Base-by-base conservation (phyloP, 2,113 vertebrate genomes). In the Phrynosoma blainvillii region DNA sequence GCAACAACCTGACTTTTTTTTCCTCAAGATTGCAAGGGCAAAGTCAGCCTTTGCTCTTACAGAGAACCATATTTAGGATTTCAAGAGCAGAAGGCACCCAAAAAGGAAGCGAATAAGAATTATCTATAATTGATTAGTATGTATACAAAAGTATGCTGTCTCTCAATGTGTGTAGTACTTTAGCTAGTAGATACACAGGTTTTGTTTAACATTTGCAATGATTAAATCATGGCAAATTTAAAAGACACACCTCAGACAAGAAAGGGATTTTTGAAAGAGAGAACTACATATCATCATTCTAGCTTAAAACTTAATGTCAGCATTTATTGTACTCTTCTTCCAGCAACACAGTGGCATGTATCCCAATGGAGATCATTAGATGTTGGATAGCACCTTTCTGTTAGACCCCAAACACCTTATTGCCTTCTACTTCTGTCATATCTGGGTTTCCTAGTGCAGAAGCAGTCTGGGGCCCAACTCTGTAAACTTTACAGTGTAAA, bases 371-470 rank as follows among this genome's bases (percentile, higher is more conserved):
- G 18, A 47, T 52, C 54, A n/a, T 76, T 86, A 83, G 40, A 8
- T 68, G 25, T 40, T 86, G 66, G 74, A 54, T 82, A 89, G 84
- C 79, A 78, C 79, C 75, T 86, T 86, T 83, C 52, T 71, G 10
- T 71, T 73, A 83, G 84, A 89, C 62, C 84, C 84, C 80, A 52
- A 83, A 65, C 52, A 87, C 65, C 73, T 62, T 78, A 71, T 83
- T 83, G 66, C 74, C 74, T 89, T 89, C 52, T 73, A 21, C 40
- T 85, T 82, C 71, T 82, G 65, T 78, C 75, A 83, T 21, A 36
- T 52, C 66, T 78, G 73, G 65, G 40, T 71, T 27, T 78, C 36
- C 84, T 59, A 65, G 73, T 79, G 65, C 52, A 47, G 30, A 52
- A 83, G 66, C 52, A 87, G 59, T 62, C 81, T 71, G 40, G 32